Percentiles rank a stretch among this genome's conserved stretches.
Evolutionary conservation across 2,888 invertebrate species (phyloP).

Genomic region (Coleophora flavipennella): DNA sequence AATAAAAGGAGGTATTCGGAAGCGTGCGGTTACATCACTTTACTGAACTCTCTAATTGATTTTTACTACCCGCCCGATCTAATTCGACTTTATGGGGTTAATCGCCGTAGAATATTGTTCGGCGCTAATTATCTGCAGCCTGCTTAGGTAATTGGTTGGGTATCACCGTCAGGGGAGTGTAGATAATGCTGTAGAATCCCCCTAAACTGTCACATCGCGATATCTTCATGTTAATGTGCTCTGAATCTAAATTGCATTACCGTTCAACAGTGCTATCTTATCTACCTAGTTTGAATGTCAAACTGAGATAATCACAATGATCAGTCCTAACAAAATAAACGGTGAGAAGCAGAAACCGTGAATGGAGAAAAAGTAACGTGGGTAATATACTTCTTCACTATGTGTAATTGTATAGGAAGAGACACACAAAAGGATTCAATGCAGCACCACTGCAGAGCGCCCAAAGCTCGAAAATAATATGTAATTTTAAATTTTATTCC

Average conservation of each 20-base stretch:
- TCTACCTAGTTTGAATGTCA: too few relatives aligned
- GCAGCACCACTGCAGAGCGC: slow-evolving; percentile 36
- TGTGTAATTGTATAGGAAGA: too few relatives aligned
- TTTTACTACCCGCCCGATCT: slow-evolving; percentile 60
- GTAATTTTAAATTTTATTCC: slow-evolving; percentile 43
- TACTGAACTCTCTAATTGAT: slow-evolving; percentile 56
- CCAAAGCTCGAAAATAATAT: slow-evolving; percentile 21
- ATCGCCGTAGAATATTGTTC: slow-evolving; percentile 54
- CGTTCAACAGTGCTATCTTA: too few relatives aligned
- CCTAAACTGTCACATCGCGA: neutral
- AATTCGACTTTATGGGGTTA: slow-evolving; percentile 50
- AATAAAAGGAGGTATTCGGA: slow-evolving; percentile 64
- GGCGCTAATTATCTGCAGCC: slow-evolving; percentile 51
- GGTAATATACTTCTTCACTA: too few relatives aligned
- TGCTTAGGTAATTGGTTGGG: slow-evolving; percentile 36
- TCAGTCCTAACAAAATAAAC: too few relatives aligned
- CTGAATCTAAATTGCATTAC: slow-evolving; percentile 6
- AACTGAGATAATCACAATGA: too few relatives aligned
- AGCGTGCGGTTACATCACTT: slow-evolving; percentile 62
- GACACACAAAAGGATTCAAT: slow-evolving; percentile 33
- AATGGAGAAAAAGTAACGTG: too few relatives aligned
- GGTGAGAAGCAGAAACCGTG: too few relatives aligned
- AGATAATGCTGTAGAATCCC: slow-evolving; percentile 26
- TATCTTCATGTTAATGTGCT: slow-evolving; percentile 8
- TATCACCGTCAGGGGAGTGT: slow-evolving; percentile 23